Evolutionary conservation across 2,797 vertebrate genomes (phyloP), one percentile per base, ranked within the genome.

Genomic region (Siniperca scherzeri): DNA sequence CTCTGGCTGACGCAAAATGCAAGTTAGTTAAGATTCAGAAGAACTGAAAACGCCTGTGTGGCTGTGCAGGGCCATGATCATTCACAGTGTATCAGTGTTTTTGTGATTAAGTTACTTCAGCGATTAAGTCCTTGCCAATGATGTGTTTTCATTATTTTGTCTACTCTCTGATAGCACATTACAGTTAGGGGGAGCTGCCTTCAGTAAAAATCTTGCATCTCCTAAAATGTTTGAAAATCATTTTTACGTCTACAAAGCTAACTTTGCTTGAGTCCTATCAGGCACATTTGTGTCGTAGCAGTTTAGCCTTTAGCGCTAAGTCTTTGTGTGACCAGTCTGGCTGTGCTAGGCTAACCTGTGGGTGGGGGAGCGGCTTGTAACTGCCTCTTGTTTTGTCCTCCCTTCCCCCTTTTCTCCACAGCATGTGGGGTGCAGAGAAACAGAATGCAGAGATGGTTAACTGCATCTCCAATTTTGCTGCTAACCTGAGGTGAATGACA

Each of bases 401-500:
- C 87, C 70, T 56, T 48, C 72, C 78, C 68, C 77, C 68, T 93
- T 93, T 76, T 95, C 88, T 95, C 93, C 89, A 94, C 95, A 96
- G 95, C 93, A 95, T 96, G 95, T 96, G 95, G 95, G 94, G 95
- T 88, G 93, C 95, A 93, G 95, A 96, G 83, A 96, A 96, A 92
- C 95, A 96, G 91, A 95, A 90, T 88, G 94, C 92, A 64, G 95
- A 96, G 91, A 95, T 95, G 94, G 91, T 93, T 94, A 95, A 94
- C 94, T 95, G 95, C 95, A 95, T 96, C 93, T 96, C 96, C 93
- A 93, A 87, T 94, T 94, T 95, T 85, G 94, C 95, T 68, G 92
- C 95, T 94, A 96, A 96, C 94, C 91, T 96, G 91, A 96, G 95
- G 96, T 96, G 95, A 96, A 94, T 94, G 90, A 93, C 92, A 90